phyloP scores from a whole-genome alignment of 2,888 invertebrate species.

The Junonia oenone region DNA sequence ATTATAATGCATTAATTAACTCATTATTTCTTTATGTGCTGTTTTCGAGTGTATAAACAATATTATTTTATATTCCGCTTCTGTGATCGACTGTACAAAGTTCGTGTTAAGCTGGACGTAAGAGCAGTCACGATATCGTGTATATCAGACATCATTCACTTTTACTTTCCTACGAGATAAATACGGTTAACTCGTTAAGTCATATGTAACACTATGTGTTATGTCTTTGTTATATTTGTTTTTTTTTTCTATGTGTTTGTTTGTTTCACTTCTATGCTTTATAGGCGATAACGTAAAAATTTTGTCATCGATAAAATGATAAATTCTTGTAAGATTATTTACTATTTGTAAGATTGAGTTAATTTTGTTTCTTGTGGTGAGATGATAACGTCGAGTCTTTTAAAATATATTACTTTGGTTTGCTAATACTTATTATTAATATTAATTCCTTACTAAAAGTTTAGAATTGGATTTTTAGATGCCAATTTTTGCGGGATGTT shows the following conservation, averaged over 20 bases:
- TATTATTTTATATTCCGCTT: not conserved
- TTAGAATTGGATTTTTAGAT: too few species aligned
- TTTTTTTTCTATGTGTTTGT: not conserved
- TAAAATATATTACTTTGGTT: too few species aligned
- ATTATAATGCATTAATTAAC: not conserved
- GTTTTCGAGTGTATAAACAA: not conserved
- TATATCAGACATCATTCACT: slow-evolving; percentile 23
- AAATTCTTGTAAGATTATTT: too few species aligned
- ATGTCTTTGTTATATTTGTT: not conserved
- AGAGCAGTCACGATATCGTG: slow-evolving; percentile 27
- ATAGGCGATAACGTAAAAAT: too few species aligned
- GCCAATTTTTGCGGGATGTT: too few species aligned
- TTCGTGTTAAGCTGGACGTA: slow-evolving; percentile 23
- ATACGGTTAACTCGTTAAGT: slow-evolving; percentile 21
- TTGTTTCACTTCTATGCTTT: too few species aligned
- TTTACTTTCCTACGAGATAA: slow-evolving; percentile 27
- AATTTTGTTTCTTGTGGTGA: too few species aligned
- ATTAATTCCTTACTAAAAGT: too few species aligned
- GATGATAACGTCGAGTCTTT: too few species aligned
- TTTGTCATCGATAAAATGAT: too few species aligned
- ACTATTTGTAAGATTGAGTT: too few species aligned
- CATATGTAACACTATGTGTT: slow-evolving; percentile 1
- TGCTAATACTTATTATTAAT: too few species aligned
- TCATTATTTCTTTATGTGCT: not conserved
- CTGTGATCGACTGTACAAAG: slow-evolving; percentile 10